Base-by-base conservation (phyloP, 1,140 invertebrate genomes). In the Tetramorium alpestre region DNA sequence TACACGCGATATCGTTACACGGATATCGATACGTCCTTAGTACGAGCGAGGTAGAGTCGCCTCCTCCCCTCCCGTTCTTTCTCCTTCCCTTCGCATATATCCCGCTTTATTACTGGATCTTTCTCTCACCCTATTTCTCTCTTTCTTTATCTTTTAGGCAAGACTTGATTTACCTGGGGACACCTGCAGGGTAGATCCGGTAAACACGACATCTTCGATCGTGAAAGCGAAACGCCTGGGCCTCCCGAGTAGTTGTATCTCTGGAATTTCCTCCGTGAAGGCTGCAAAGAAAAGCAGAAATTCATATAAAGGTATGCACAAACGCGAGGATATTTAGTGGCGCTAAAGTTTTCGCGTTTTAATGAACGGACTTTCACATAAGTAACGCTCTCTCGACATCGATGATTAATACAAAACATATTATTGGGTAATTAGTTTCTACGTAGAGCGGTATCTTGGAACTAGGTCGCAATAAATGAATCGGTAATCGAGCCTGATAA, bases 1-100 rank as follows among this genome's bases (percentile, higher is more conserved):
- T 86, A 90, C 91, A 94, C 91, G 94, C 92, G 95, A 95, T 95
- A 95, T 94, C 94, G 92, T 94, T 93, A 93, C 92, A 93, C 92
- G 93, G 94, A 94, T 95, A 95, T 95, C 93, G 94, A 95, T 95
- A 94, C 92, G 92, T 92, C 87, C 91, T 89, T 92, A 93, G 87
- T 88, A 88, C 84, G 88, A 65, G 60, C 33, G 51, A 72, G 84
- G 33, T 49, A 18, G 41, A 69, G 33, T 28, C 11, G 38, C 11
- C 3, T 16, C 16, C 22, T 28, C 49, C 41, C 44, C 44, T n/a
- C 13, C n/a, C 8, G 2, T 64, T 86, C 44, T 70, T 62, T 88
- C 88, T 87, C 76, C 44, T 28, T 8, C 13, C 18, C 65, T 47
- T 18, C 4, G 25, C 51, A 44, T 65, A 62, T 85, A 67, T 78